phyloP scores from a whole-genome alignment of 2,888 invertebrate genomes.

The Caenorhabditis japonica region DNA sequence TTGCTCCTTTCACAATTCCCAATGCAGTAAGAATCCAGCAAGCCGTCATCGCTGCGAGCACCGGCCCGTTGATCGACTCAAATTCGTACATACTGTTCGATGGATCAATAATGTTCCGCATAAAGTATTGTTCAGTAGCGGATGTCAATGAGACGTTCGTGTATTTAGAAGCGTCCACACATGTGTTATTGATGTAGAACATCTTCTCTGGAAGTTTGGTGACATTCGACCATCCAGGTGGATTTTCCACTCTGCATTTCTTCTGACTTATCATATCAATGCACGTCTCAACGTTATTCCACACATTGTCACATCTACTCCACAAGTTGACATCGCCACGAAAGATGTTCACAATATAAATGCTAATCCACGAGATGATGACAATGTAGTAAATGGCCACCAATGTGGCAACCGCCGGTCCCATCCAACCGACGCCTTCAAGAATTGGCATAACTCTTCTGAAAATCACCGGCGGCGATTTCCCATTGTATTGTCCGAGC shows the following conservation, averaged over 20 bases:
- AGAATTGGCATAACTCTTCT: slow-evolving; percentile 27
- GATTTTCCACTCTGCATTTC: slow-evolving; percentile 6
- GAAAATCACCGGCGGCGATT: slow-evolving; percentile 28
- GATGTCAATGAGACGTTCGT: slow-evolving; percentile 5
- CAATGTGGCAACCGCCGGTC: slow-evolving; percentile 90
- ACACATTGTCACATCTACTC: slow-evolving; percentile 50
- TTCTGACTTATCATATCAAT: slow-evolving; percentile 31
- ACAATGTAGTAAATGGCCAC: slow-evolving; percentile 72
- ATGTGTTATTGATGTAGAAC: slow-evolving; percentile 25
- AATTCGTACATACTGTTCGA: slow-evolving; percentile 59
- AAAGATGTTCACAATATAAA: slow-evolving; percentile 61
- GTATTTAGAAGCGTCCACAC: slow-evolving; percentile 4
- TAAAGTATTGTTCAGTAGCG: slow-evolving; percentile 49
- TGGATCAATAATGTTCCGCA: slow-evolving; percentile 59
- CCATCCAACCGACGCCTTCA: slow-evolving; percentile 79
- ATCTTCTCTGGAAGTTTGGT: slow-evolving; percentile 8
- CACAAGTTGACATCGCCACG: slow-evolving; percentile 41
- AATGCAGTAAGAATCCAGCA: slow-evolving; percentile 65
- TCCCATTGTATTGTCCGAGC: slow-evolving; percentile 70
- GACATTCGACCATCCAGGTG: slow-evolving; percentile 10
- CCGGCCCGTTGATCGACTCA: slow-evolving; percentile 64
- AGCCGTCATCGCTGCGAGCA: slow-evolving; percentile 31
- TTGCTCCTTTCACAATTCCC: slow-evolving; percentile 69
- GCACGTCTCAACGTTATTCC: slow-evolving; percentile 38
- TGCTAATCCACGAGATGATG: slow-evolving; percentile 68